These are phyloP conservation scores for Orthonychiurus folsomi DNA, from an alignment of 2,888 invertebrate species.

Conservation along the genomic window DNA sequence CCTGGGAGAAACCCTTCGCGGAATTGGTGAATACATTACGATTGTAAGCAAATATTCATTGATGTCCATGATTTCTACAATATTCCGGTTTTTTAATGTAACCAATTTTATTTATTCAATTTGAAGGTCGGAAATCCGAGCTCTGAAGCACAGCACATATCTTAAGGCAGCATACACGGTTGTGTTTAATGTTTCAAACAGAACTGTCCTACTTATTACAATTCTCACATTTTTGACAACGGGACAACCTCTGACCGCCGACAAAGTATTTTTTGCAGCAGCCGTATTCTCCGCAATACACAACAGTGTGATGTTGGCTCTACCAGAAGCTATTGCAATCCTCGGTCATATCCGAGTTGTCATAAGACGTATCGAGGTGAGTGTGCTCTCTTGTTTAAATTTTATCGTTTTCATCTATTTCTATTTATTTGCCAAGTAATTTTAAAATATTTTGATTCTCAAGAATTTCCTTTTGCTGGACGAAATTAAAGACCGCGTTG, in stretches of 20 bases:
- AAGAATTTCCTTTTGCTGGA: conserved; percentile 14
- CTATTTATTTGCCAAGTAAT: no score
- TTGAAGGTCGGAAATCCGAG: conserved; percentile 52
- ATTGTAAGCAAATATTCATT: neutral
- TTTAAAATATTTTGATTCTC: neutral
- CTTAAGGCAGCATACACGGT: conserved; percentile 57
- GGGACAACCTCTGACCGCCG: conserved; percentile 53
- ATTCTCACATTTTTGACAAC: conserved; percentile 57
- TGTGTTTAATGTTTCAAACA: conserved; percentile 62
- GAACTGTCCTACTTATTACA: conserved; percentile 71
- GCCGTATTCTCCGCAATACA: conserved; percentile 79
- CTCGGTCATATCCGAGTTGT: conserved; percentile 70
- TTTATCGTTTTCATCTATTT: neutral
- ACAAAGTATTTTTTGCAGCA: conserved; percentile 73
- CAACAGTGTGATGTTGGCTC: conserved; percentile 73
- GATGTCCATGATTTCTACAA: neutral
- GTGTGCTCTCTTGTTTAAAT: no score
- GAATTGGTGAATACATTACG: neutral
- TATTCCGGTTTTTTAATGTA: neutral
- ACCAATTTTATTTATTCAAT: neutral
- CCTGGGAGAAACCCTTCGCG: conserved; percentile 48
- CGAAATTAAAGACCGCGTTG: conserved; percentile 1
- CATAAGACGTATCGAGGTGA: conserved; percentile 57
- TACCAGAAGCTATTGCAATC: conserved; percentile 74
- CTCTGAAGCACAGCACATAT: conserved; percentile 56